Percentiles rank a stretch among this genome's conserved stretches.
phyloP scores from a whole-genome alignment of 2,797 vertebrate species.

The Alosa sapidissima region DNA sequence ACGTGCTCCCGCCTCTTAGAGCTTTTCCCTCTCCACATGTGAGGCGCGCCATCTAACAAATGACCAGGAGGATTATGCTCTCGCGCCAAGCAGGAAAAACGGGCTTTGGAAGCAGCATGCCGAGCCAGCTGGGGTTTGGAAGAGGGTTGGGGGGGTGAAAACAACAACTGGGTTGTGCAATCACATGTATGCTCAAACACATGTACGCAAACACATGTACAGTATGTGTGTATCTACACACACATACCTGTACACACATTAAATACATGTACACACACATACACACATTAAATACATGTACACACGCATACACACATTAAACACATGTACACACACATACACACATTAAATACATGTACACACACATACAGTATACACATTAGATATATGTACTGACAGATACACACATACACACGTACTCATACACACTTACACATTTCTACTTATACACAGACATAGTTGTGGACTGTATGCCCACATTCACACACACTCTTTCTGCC shows the following conservation, averaged over 20 bases:
- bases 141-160: neutral
- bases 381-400: too few relatives aligned
- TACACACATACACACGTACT: too few relatives aligned
- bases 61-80: constrained; percentile 68
- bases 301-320: too few relatives aligned
- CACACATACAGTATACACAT: neutral
- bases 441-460: neutral
- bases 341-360: neutral
- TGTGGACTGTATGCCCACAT: too few relatives aligned
- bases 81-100: constrained; percentile 61
- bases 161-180: neutral
- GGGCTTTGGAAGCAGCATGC: constrained; percentile 57
- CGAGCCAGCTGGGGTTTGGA: constrained; percentile 42
- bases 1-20: constrained; percentile 56
- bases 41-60: constrained; percentile 69
- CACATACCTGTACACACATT: neutral
- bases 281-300: too few relatives aligned
- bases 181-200: neutral
- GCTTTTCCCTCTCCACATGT: constrained; percentile 60
- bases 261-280: neutral
- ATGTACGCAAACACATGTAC: neutral
- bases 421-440: too few relatives aligned
- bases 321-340: neutral
- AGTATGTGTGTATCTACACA: too few relatives aligned
- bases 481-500: constrained; percentile 30